A percentile compares a stretch with the other conserved stretches of the same genome.
These are phyloP conservation scores for Hydraecia micacea DNA, from an alignment of 2,888 invertebrate genomes.

Conservation along the genomic window DNA sequence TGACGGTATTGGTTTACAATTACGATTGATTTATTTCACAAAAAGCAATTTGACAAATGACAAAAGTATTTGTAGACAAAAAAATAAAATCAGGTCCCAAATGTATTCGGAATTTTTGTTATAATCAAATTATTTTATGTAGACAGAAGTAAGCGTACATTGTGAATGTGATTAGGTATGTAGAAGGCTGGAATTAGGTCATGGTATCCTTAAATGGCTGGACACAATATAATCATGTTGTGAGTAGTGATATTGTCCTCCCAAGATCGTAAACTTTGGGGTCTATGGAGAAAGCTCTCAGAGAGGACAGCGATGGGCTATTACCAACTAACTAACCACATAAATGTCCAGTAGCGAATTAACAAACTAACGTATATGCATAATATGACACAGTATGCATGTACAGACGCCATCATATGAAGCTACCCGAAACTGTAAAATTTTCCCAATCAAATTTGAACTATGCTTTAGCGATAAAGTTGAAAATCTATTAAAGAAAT, in stretches of 20 bases:
- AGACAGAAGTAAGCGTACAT: neutral
- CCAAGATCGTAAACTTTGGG: conserved; percentile 24
- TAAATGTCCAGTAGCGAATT: conserved; percentile 22
- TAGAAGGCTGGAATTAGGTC: conserved; percentile 25
- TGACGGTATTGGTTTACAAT: neutral
- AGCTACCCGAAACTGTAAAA: too few species aligned
- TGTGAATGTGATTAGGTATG: neutral
- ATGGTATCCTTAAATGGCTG: conserved; percentile 5
- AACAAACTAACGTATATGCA: conserved; percentile 11
- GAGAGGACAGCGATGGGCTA: conserved; percentile 32
- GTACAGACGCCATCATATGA: too few species aligned
- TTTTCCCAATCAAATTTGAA: too few species aligned
- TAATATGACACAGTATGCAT: conserved; percentile 4
- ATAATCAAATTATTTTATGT: neutral
- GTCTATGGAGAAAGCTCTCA: conserved; percentile 12
- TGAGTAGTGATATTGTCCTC: conserved; percentile 32
- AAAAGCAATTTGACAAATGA: neutral
- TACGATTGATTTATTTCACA: too few species aligned
- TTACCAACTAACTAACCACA: conserved; percentile 36
- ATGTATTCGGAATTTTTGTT: neutral
- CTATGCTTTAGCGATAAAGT: too few species aligned
- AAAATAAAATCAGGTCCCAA: neutral
- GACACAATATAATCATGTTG: conserved; percentile 29
- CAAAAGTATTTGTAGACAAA: neutral
- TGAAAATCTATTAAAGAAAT: too few species aligned